Evolutionary conservation across 2,113 vertebrate species (phyloP).

Genomic region (Paracanthobrama guichenoti): DNA sequence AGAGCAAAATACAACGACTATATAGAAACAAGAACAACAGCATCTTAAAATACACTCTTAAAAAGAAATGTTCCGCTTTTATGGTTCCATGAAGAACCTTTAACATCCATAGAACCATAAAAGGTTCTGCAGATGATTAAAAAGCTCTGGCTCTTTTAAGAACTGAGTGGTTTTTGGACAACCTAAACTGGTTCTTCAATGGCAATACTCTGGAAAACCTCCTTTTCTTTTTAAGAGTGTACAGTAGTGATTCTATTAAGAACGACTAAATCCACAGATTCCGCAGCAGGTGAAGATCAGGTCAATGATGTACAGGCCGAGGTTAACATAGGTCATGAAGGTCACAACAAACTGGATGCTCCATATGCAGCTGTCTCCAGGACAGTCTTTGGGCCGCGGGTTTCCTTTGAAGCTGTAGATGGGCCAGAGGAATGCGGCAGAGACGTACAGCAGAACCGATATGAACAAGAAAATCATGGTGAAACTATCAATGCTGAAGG

Average conservation of each 20-base stretch:
- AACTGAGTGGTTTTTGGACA: too few species aligned
- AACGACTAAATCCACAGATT: slow-evolving; percentile 64
- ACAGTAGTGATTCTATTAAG: neutral
- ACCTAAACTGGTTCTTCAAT: too few species aligned
- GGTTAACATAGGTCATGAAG: slow-evolving; percentile 80
- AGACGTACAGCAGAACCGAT: slow-evolving; percentile 76
- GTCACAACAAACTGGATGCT: slow-evolving; percentile 74
- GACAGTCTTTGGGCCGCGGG: neutral
- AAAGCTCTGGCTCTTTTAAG: neutral
- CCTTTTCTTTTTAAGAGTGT: neutral
- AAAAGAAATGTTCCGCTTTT: neutral
- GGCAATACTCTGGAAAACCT: too few species aligned
- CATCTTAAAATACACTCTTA: neutral
- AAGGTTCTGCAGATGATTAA: neutral
- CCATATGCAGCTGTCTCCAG: slow-evolving; percentile 67
- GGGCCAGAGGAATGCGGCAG: slow-evolving; percentile 77
- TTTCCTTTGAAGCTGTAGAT: slow-evolving; percentile 68
- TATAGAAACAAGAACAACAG: neutral
- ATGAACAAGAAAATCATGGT: slow-evolving; percentile 75
- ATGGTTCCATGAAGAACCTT: neutral
- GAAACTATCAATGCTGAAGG: slow-evolving; percentile 73
- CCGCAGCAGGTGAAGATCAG: slow-evolving; percentile 76
- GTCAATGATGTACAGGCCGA: slow-evolving; percentile 79
- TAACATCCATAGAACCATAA: neutral
- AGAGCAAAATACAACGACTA: neutral